Evolutionary conservation across 1,140 invertebrate genomes (phyloP).

Genomic region (Physella acuta): DNA sequence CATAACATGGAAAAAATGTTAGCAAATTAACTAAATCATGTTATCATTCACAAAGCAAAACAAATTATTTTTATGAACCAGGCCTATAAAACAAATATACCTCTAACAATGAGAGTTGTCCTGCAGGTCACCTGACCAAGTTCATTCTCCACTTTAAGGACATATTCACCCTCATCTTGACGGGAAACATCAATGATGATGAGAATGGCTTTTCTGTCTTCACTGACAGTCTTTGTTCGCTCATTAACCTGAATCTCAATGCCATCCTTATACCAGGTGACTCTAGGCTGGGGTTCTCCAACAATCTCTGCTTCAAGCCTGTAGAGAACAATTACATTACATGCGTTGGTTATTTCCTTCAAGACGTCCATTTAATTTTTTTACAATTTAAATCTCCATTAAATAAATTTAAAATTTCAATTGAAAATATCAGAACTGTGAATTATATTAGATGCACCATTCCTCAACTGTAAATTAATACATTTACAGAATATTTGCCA

Average conservation of each 20-base stretch:
- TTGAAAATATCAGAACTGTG: too few relatives aligned
- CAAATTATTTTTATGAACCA: not conserved
- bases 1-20: too few relatives aligned
- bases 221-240: constrained; percentile 45
- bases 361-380: too few relatives aligned
- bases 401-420: too few relatives aligned
- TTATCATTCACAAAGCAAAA: too few relatives aligned
- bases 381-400: too few relatives aligned
- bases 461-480: too few relatives aligned
- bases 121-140: constrained; percentile 56
- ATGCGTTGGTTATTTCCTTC: too few relatives aligned
- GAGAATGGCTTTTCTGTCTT: constrained; percentile 49
- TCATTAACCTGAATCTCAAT: constrained; percentile 49
- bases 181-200: constrained; percentile 49
- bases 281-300: constrained; percentile 46
- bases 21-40: too few relatives aligned
- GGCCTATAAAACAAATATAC: constrained; percentile 42
- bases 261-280: constrained; percentile 54
- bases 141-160: constrained; percentile 54
- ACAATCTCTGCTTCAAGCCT: constrained; percentile 53
- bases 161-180: constrained; percentile 57
- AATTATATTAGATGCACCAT: too few relatives aligned
- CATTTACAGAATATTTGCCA: too few relatives aligned
- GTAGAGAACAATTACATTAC: constrained; percentile 13
- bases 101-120: constrained; percentile 54